Evolutionary conservation across 2,113 vertebrate species (phyloP).

Genomic region (Agapornis roseicollis): DNA sequence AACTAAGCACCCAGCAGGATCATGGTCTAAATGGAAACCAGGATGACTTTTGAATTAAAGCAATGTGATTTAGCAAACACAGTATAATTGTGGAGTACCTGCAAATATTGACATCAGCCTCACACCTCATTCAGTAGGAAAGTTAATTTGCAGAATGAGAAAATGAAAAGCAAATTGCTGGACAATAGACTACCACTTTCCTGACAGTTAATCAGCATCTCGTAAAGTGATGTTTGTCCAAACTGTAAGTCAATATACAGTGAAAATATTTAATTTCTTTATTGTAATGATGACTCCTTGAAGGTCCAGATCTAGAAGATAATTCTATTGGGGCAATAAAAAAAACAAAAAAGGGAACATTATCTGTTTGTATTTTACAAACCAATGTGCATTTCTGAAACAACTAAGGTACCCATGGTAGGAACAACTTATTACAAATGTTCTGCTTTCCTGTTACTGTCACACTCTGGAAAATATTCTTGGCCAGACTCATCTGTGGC

Average conservation of each 20-base stretch:
- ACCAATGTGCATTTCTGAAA: not conserved
- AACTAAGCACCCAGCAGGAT: constrained; percentile 1
- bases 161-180: constrained; percentile 52
- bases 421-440: not conserved
- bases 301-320: not conserved
- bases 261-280: constrained; percentile 16
- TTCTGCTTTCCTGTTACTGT: not conserved
- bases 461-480: not conserved
- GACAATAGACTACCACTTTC: not conserved
- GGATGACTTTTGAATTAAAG: constrained; percentile 40
- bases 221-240: not conserved
- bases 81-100: constrained; percentile 42
- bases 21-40: constrained; percentile 32
- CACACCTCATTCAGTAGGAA: constrained; percentile 31
- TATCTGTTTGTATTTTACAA: not conserved
- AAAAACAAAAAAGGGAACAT: not conserved
- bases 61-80: constrained; percentile 46
- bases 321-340: not conserved
- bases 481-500: not conserved
- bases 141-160: constrained; percentile 43
- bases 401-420: not conserved
- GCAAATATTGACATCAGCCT: constrained; percentile 60
- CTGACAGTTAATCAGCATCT: constrained; percentile 4
- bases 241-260: not conserved
- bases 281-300: not conserved